Percentiles rank a stretch among this genome's conserved stretches.
Conservation (phyloP, 1,140 invertebrate genomes). For the Agrilus planipennis region DNA sequence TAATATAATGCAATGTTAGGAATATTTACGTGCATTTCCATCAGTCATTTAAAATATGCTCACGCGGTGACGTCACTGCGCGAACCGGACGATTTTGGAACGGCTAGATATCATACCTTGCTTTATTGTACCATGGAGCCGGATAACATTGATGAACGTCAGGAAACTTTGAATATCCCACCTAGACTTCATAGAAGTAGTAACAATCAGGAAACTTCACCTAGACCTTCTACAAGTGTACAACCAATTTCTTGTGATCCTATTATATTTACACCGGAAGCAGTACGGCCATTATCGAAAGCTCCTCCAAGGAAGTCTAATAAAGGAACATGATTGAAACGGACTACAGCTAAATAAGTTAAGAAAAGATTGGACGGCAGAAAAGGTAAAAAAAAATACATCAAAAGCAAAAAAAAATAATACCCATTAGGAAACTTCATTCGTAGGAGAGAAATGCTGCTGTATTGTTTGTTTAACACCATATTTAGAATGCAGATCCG, state of each 20-base stretch:
- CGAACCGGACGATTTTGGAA: no score
- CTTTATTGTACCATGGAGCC: no score
- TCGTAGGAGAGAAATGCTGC: neutral
- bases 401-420: neutral
- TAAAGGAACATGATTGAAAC: neutral
- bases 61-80: no score
- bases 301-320: neutral
- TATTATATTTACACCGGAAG: conserved; percentile 1
- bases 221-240: neutral
- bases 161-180: no score
- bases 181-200: neutral
- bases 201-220: neutral
- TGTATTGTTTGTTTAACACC: conserved; percentile 10
- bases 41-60: no score
- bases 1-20: no score
- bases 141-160: no score
- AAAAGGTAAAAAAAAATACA: no score
- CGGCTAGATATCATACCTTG: no score
- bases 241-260: no score
- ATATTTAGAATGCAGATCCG: conserved; percentile 11
- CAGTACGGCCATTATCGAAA: conserved; percentile 4
- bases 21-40: no score
- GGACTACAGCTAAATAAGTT: neutral
- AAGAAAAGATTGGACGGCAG: neutral
- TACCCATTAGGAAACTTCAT: neutral